phyloP scores from a whole-genome alignment of 2,113 vertebrate genomes.

The Oreochromis niloticus region DNA sequence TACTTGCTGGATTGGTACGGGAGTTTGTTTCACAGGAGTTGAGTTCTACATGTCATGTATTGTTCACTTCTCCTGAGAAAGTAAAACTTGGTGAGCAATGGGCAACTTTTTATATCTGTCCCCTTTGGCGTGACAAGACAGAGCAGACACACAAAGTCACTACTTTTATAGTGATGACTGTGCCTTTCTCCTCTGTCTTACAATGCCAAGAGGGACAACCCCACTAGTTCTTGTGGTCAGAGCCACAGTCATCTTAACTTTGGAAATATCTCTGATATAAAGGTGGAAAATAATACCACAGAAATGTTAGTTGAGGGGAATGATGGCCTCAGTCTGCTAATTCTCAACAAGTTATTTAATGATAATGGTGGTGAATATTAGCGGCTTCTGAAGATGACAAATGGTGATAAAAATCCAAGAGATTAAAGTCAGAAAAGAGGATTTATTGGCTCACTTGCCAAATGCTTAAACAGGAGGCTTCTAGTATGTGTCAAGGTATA shows the following conservation, averaged over 20 bases:
- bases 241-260: not conserved
- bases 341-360: not conserved
- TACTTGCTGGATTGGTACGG: not conserved
- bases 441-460: not conserved
- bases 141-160: not conserved
- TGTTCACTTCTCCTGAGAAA: not conserved
- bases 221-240: not conserved
- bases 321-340: not conserved
- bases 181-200: constrained; percentile 7
- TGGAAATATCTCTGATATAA: not conserved
- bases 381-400: not conserved
- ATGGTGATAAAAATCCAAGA: not conserved
- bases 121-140: constrained; percentile 7
- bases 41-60: not conserved
- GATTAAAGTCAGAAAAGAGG: not conserved
- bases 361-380: not conserved
- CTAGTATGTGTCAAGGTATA: not conserved
- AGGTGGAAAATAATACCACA: not conserved
- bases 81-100: constrained; percentile 25
- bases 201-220: constrained; percentile 3
- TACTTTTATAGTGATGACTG: not conserved
- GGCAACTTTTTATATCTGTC: not conserved
- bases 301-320: not conserved
- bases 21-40: not conserved
- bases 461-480: not conserved